Base-by-base conservation (phyloP, 2,797 vertebrate genomes). In the Chloroceryle amazona region DNA sequence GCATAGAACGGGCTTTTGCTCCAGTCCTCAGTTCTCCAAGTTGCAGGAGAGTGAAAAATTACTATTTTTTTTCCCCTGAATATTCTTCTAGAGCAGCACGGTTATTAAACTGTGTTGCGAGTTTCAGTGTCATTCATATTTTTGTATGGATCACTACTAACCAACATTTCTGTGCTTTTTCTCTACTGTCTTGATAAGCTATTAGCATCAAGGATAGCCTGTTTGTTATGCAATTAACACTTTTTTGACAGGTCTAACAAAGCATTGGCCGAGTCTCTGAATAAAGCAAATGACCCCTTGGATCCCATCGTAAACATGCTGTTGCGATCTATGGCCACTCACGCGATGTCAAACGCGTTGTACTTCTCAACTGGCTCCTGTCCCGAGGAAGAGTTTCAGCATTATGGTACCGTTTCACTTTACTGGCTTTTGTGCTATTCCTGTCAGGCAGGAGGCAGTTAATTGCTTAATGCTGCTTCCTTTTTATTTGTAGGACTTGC, bases 311-410 rank as follows among this genome's bases (percentile, higher is more conserved):
- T 99, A 47, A 99, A 99, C 94, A 93, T 97, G 84, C 62, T 99
- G 83, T 95, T 99, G 85, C 98, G 99, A 51, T 98, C 99, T 42
- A 99, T 99, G 99, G 99, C 99, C 79, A 99, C 99, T 0, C 98
- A 99, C 2, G 99, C 99, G 25, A 99, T 99, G 99, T 99, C 99
- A 3, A 99, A 99, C 3, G 99, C 99, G 0, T 58, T 99, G 33
- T 99, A 99, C 97, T 99, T 99, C 98, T 99, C 99, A 4, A 99
- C 99, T 0, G 99, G 99, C 6, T 97, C 98, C 0, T 98, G 98
- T 79, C 55, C 99, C 0, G 97, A 98, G 67, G 99, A 99, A 31
- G 98, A 99, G 57, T 99, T 98, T 94, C 98, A 98, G 90, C 99
- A 99, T 73, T 99, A 99, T 1, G 99, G 99, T 99, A 98, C 16